Evolutionary conservation across 1,140 invertebrate species (phyloP), one percentile per base, ranked within the genome.

Genomic region (Penaeus indicus): DNA sequence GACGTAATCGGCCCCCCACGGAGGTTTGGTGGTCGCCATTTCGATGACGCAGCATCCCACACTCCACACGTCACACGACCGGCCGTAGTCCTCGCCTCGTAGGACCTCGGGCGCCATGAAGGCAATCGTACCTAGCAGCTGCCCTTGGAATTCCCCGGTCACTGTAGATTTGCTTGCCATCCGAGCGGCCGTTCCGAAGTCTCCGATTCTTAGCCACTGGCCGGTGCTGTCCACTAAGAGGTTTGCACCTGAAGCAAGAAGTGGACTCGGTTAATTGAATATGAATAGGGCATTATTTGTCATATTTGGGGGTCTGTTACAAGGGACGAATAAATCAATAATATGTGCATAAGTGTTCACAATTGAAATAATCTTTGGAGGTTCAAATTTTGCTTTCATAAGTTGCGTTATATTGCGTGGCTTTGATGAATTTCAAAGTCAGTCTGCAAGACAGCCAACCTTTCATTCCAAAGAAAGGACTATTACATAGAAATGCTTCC

Each of bases 61-160:
- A 91, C 93, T 93, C 94, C 94, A 94, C 7, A 94, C 91, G 91
- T 94, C 94, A 92, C 94, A 94, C 11, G 93, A 92, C 67, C 94
- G 90, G 18, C 94, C 94, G 91, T 94, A 94, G 79, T 92, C 92
- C 89, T 94, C 93, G 5, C 94, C 94, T 80, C 94, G 90, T 80
- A 94, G 91, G n/a, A 94, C 94, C 92, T 94, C 94, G 86, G 94
- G 94, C 38, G 94, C 94, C 94, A 94, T 94, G 90, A 94, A 94
- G 22, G 94, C 94, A 62, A 94, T 93, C 60, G 94, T 94, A 1
- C 94, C 94, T 64, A 93, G 91, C 80, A 94, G 89, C 91, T 94
- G 93, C 62, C 94, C 94, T 91, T 94, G 92, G 88, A 94, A 94
- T 88, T 94, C 93, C 54, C 93, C 93, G n/a, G 92, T 92, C 25